phyloP scores from a whole-genome alignment of 1,140 invertebrate species.

The Thalassaphorura encarpata region DNA sequence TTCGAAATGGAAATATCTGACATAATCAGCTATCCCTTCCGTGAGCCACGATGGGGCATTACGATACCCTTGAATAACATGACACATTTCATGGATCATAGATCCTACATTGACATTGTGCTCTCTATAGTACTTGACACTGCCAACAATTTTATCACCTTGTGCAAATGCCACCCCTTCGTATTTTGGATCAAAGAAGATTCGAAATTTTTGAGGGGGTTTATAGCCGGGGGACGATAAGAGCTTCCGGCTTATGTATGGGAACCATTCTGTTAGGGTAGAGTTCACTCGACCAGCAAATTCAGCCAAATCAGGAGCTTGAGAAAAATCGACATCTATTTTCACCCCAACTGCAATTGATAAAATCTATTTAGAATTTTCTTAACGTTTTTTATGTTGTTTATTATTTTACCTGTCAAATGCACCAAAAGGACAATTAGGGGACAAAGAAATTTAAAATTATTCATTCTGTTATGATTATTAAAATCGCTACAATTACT shows the following conservation, averaged over 20 bases:
- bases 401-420: too few relatives aligned
- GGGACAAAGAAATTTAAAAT: too few relatives aligned
- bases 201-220: constrained; percentile 12
- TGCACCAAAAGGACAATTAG: too few relatives aligned
- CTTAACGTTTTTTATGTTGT: too few relatives aligned
- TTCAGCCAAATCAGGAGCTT: not conserved
- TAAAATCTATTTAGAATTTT: too few relatives aligned
- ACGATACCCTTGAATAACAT: constrained; percentile 23
- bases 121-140: constrained; percentile 22
- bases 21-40: constrained; percentile 28
- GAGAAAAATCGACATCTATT: not conserved
- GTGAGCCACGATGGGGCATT: constrained; percentile 18
- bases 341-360: not conserved
- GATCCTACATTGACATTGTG: constrained; percentile 23
- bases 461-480: too few relatives aligned
- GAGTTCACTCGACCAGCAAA: constrained; percentile 18
- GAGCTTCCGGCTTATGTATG: not conserved
- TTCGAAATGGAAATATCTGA: constrained; percentile 26
- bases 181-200: constrained; percentile 27
- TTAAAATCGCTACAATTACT: too few relatives aligned
- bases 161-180: constrained; percentile 26
- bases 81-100: constrained; percentile 28
- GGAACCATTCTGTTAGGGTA: constrained; percentile 17
- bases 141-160: constrained; percentile 17
- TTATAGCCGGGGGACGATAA: constrained; percentile 13